Conservation (phyloP, 2,113 vertebrate species). For the Andinoacara biseriatus region DNA sequence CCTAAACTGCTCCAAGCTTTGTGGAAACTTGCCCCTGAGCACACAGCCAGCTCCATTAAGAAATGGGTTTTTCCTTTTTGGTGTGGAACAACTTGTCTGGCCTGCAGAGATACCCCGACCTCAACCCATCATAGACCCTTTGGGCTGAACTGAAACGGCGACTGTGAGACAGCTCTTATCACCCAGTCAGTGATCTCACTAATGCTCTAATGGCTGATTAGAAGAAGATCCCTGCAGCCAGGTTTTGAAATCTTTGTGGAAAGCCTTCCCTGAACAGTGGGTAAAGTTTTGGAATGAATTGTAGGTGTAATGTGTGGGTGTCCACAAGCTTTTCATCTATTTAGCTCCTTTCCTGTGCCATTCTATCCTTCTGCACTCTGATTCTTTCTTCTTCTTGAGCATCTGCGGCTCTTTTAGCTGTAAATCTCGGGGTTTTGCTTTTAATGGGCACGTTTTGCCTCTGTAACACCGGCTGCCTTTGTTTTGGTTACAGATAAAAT, state of each 20-base stretch:
- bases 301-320: neutral
- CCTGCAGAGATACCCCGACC: neutral
- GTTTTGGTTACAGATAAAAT: conserved; percentile 78
- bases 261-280: neutral
- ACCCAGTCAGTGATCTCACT: neutral
- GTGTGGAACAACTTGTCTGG: neutral
- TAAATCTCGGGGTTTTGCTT: conserved; percentile 41
- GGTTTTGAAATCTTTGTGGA: neutral
- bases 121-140: conserved; percentile 1
- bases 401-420: conserved; percentile 23
- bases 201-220: neutral
- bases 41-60: neutral
- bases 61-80: neutral
- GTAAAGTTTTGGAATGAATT: neutral
- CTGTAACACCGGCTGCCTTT: conserved; percentile 61
- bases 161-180: neutral
- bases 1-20: neutral
- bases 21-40: neutral
- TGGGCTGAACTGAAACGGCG: neutral
- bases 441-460: conserved; percentile 57
- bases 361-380: neutral
- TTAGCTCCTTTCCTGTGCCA: neutral
- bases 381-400: neutral
- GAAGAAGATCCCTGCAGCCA: neutral
- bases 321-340: neutral